Evolutionary conservation across 1,140 invertebrate species (phyloP), one percentile per base, ranked within the genome.

Genomic region (Lanistes nyassanus): DNA sequence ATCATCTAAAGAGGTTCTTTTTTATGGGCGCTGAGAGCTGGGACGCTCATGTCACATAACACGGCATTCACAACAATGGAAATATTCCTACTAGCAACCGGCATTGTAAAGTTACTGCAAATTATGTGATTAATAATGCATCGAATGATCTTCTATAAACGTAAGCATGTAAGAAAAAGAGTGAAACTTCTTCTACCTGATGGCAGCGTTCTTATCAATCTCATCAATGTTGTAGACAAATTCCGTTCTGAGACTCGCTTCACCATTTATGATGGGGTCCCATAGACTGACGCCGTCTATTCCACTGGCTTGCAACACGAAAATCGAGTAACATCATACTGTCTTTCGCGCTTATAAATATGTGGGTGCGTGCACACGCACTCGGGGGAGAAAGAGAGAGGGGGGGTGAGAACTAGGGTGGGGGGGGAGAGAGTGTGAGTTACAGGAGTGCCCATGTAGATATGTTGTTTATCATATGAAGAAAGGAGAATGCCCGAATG

Each of bases 191-290:
- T n/a, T 31, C 58, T 64, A 82, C 84, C 84, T 81, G 37, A 86
- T 86, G 16, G 83, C 84, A 3, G 82, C 76, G 75, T 78, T 78
- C 47, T 77, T 60, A 11, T 71, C 34, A 5, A 77, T 53, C 6
- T 79, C 76, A 56, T 81, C 80, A 34, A 81, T 79, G 51, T 81
- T 81, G 47, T 81, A 81, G 21, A 81, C 71, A 75, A 81, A 80
- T 29, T 81, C 80, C n/a, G 71, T 55, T 11, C 80, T 13, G 1
- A 64, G 37, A 7, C 76, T 76, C 36, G 55, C n/a, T 9, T 1
- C 4, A 0, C 68, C 70, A 23, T 9, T 29, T 37, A 60, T 72
- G 19, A 81, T 66, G 0, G 66, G 71, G 0, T 11, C 31, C 80
- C 78, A 80, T 29, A 75, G 76, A 58, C 76, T 80, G 11, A 76